Percentiles rank a stretch among this genome's conserved stretches.
Evolutionary conservation across 2,113 vertebrate genomes (phyloP).

Genomic region (Carassius carassius): DNA sequence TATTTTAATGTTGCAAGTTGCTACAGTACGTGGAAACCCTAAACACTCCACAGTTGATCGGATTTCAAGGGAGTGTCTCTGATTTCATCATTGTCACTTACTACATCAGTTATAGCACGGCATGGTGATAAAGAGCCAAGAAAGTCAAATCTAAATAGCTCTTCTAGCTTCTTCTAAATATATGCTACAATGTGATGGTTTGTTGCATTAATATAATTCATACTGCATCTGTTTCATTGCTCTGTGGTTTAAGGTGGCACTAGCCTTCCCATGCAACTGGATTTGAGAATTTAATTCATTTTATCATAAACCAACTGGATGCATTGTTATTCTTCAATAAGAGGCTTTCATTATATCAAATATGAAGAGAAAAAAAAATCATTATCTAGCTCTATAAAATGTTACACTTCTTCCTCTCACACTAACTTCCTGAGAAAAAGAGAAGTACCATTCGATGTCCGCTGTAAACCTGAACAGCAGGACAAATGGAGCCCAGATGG

Average conservation of each 20-base stretch:
- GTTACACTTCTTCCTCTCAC: slow-evolving; percentile 50
- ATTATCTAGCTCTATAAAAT: neutral
- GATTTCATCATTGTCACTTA: neutral
- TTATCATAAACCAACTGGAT: neutral
- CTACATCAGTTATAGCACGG: neutral
- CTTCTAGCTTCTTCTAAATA: neutral
- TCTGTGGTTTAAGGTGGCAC: neutral
- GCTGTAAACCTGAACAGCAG: slow-evolving; percentile 71
- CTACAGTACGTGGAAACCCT: neutral
- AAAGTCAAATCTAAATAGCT: neutral
- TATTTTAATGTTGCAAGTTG: neutral
- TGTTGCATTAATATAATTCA: neutral
- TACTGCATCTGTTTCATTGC: neutral
- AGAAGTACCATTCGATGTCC: slow-evolving; percentile 68
- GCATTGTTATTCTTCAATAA: neutral
- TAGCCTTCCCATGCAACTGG: neutral
- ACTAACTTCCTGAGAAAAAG: slow-evolving; percentile 57
- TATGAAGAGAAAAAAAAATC: neutral
- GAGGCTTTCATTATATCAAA: neutral
- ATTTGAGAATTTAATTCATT: neutral
- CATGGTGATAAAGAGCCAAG: neutral
- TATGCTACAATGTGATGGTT: neutral
- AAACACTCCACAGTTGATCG: neutral
- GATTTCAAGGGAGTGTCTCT: neutral
- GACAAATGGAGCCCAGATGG: slow-evolving; percentile 81